Evolutionary conservation across 2,797 vertebrate genomes (phyloP), one percentile per base, ranked within the genome.

Genomic region (Cirrhinus molitorella): DNA sequence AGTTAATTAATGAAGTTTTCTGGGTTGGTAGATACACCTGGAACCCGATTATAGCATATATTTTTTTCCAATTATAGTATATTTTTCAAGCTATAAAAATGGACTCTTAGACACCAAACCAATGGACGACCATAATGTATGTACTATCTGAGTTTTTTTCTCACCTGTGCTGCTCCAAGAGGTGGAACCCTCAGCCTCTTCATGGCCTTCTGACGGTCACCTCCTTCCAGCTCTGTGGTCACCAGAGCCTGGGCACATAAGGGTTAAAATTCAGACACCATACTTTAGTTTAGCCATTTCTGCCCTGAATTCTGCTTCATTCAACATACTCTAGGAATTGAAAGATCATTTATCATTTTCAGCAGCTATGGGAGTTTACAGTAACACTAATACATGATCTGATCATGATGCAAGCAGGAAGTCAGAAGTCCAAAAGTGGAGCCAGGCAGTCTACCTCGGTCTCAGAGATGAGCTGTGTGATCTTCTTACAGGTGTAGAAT

Each of bases 401-500:
- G 66, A 55, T 17, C 31, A 80, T 71, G n/a, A 43, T 23, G 37
- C 0, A 11, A 66, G 45, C 45, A 66, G 28, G 45, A 79, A 77
- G 57, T 77, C 23, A 77, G 10, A 61, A 45, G 10, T 61, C 16
- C 59, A 77, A 28, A 61, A 1, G 10, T 47, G 74, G 40, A 77
- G 70, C 57, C 25, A 68, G 71, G 53, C 25, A 23, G 13, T 47
- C 28, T 89, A 98, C 97, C 96, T 99, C 97, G 3, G 98, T 99
- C 94, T 99, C 97, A 0, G 96, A 97, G 92, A 99, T 99, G 73
- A 99, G 96, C 92, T 98, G 97, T 53, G 97, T 99, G 93, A 99
- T 99, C 91, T 99, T 99, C 93, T 99, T 99, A 95, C 98, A 99
- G 0, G 96, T 99, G 91, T 99, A 99, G 93, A 99, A 99, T 0